These are phyloP conservation scores for Clinocottus analis DNA, from an alignment of 2,113 vertebrate species.

Conservation along the genomic window DNA sequence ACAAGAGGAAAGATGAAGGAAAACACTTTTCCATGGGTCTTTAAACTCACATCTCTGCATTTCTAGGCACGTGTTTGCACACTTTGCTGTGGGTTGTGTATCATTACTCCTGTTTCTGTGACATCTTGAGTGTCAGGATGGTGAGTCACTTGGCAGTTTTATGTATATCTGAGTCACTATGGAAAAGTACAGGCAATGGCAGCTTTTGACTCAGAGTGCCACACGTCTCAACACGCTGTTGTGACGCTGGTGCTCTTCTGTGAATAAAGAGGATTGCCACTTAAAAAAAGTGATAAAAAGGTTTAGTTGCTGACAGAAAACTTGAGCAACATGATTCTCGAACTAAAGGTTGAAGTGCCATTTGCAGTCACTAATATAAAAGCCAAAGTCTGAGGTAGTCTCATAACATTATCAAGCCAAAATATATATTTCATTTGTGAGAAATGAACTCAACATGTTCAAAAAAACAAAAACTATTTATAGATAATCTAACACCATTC, in stretches of 20 bases:
- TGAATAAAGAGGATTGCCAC: background rate
- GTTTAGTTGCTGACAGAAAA: background rate
- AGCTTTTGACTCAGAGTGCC: slow-evolving; percentile 33
- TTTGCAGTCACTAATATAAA: background rate
- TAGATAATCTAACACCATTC: background rate
- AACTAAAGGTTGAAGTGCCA: background rate
- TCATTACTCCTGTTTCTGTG: slow-evolving; percentile 48
- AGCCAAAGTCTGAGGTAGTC: too few relatives aligned
- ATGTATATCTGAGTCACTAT: slow-evolving; percentile 26
- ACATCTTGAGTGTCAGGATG: slow-evolving; percentile 34
- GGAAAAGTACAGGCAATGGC: slow-evolving; percentile 2
- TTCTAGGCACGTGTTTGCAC: background rate
- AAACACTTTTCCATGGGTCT: background rate
- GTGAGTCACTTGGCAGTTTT: slow-evolving; percentile 56
- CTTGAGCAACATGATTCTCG: background rate
- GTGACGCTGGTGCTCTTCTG: background rate
- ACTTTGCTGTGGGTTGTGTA: slow-evolving; percentile 18
- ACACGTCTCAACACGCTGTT: slow-evolving; percentile 23
- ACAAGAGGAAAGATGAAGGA: background rate
- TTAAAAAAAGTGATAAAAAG: background rate
- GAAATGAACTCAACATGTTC: background rate
- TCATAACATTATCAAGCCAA: too few relatives aligned
- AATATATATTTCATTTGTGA: background rate
- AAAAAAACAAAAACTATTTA: background rate
- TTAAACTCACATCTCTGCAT: background rate